phyloP scores from a whole-genome alignment of 2,113 vertebrate species.

The Craseonycteris thonglongyai region DNA sequence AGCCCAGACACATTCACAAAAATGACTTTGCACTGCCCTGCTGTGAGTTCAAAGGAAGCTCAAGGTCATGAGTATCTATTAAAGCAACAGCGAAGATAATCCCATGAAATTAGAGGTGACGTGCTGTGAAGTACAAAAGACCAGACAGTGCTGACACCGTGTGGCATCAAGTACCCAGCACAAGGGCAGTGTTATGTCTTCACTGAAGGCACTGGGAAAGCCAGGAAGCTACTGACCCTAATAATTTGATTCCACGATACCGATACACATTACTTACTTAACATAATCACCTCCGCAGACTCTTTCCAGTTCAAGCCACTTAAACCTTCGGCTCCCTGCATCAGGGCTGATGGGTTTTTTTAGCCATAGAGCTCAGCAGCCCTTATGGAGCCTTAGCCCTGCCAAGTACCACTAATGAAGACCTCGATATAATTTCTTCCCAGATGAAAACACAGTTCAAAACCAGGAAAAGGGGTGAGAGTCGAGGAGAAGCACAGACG shows the following conservation, averaged over 20 bases:
- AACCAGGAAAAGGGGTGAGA: background rate
- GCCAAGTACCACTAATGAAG: constrained; percentile 41
- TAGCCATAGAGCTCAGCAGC: constrained; percentile 32
- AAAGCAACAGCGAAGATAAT: constrained; percentile 28
- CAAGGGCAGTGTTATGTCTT: background rate
- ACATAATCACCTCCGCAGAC: constrained; percentile 38
- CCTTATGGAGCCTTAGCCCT: background rate
- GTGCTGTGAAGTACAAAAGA: background rate
- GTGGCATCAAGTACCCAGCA: background rate
- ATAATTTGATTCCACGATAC: constrained; percentile 41
- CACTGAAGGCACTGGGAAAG: constrained; percentile 15
- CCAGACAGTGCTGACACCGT: background rate
- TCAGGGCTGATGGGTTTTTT: constrained; percentile 6
- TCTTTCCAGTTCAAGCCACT: constrained; percentile 33
- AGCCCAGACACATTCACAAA: background rate
- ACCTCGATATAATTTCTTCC: constrained; percentile 39
- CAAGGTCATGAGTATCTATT: background rate
- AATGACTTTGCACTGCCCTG: constrained; percentile 5
- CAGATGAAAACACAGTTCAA: constrained; percentile 52
- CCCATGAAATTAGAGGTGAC: constrained; percentile 51
- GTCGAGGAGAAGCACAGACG: background rate
- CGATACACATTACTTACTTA: constrained; percentile 26
- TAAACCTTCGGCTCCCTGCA: constrained; percentile 39
- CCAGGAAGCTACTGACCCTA: constrained; percentile 13
- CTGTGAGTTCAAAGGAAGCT: constrained; percentile 38